Percentiles rank a stretch among this genome's conserved stretches.
These are phyloP conservation scores for Dolichomitus sp. DNA, from an alignment of 2,888 invertebrate genomes.

Conservation along the genomic window DNA sequence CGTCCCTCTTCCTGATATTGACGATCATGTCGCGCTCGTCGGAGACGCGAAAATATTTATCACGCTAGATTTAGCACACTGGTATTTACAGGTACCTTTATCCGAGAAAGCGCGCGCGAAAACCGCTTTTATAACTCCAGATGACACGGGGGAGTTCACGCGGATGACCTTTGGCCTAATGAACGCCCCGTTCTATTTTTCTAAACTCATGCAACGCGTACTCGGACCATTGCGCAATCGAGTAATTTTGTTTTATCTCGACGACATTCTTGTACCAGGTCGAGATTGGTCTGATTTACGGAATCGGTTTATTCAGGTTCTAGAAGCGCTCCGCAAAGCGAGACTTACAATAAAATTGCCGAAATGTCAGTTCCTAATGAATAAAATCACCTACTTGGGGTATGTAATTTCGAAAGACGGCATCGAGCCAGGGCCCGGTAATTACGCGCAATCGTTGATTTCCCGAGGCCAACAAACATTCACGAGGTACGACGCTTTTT, in stretches of 20 bases:
- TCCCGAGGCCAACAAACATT: constrained; percentile 33
- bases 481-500: constrained; percentile 48
- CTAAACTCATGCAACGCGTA: constrained; percentile 50
- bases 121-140: constrained; percentile 28
- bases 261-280: not conserved
- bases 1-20: not conserved
- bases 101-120: no score
- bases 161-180: constrained; percentile 73
- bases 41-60: constrained; percentile 25
- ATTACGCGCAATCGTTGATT: constrained; percentile 63
- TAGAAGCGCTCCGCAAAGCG: constrained; percentile 59
- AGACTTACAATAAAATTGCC: constrained; percentile 74
- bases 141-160: constrained; percentile 70
- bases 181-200: constrained; percentile 74
- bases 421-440: constrained; percentile 63
- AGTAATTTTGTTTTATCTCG: not conserved
- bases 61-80: no score
- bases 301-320: not conserved
- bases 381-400: constrained; percentile 75
- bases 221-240: constrained; percentile 31
- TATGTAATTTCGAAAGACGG: constrained; percentile 58
- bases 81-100: no score
- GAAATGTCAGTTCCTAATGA: constrained; percentile 74
- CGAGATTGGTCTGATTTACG: not conserved
- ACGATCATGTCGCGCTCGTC: no score